Conservation (phyloP, 2,113 vertebrate species). For the Spilogale gracilis region DNA sequence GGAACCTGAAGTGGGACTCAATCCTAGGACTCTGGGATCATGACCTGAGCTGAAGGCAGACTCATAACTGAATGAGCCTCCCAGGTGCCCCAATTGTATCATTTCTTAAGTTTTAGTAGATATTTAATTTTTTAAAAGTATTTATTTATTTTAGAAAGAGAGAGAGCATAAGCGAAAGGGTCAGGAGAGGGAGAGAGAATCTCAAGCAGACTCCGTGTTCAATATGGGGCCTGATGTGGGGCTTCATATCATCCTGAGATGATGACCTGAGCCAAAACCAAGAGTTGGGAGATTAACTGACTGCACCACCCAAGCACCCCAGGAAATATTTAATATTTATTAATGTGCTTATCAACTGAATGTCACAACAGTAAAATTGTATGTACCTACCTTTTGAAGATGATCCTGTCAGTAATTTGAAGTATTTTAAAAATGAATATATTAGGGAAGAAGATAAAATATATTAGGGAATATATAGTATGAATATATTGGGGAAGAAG, state of each 20-base stretch:
- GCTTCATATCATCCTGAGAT: not conserved
- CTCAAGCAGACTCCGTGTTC: not conserved
- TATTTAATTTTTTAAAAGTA: not conserved
- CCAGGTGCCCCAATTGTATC: not conserved
- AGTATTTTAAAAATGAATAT: not conserved
- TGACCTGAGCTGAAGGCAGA: not conserved
- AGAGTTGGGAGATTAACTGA: not conserved
- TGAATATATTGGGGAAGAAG: not conserved
- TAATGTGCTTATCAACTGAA: not conserved
- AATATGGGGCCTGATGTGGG: not conserved
- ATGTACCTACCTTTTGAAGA: not conserved
- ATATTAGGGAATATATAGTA: not conserved
- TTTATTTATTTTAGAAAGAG: not conserved
- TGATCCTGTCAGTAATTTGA: not conserved
- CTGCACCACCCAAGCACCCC: not conserved
- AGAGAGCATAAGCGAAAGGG: not conserved
- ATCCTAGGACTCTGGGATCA: not conserved
- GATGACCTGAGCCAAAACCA: not conserved
- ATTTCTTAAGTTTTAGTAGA: not conserved
- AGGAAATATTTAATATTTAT: not conserved
- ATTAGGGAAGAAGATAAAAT: not conserved
- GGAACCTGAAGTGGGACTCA: not conserved
- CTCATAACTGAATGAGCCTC: not conserved
- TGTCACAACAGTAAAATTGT: not conserved
- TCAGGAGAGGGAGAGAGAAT: not conserved